Evolutionary conservation across 2,888 invertebrate genomes (phyloP), one percentile per base, ranked within the genome.

Genomic region (Noctua janthina): DNA sequence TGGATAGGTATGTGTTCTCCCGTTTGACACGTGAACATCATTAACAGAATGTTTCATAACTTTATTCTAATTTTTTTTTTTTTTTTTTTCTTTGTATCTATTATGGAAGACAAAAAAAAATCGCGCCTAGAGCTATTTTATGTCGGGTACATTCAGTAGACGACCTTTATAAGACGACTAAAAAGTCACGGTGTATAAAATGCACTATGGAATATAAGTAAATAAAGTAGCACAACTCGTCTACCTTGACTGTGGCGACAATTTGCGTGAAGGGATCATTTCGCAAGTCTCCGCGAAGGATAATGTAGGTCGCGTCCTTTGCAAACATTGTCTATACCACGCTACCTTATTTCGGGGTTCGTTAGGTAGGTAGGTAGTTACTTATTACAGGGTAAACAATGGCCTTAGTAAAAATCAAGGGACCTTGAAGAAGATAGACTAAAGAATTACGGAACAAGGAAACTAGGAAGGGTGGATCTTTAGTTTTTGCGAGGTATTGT

Each of bases 221-320:
- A 67, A 43, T 23, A 43, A 10, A 11, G 43, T 17, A 64, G n/a
- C 56, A 49, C 66, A 76, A 85, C 74, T 74, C 1, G 87, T 73
- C 69, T 13, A 54, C 87, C 87, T 87, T 87, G 87, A 54, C 17
- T n/a, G 68, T 39, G 29, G 67, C 29, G 67, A 82, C 29, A 76
- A 78, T 80, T 76, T 70, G 69, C 80, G 76, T 70, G 87, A 87
- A 80, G 78, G 87, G 85, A 80, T 35, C 49, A 56, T 87, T 87
- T 78, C 82, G 80, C 79, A 87, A 87, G 75, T 35, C 29, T 82
- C 49, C 73, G 70, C 76, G 46, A 68, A 73, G 20, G 10, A 76
- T 72, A 54, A 76, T 51, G 74, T 86, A 75, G 76, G 83, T 69
- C 79, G 46, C 35, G 73, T 46, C 49, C 54, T 59, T 79, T 56